Evolutionary conservation across 2,888 invertebrate species (phyloP), one percentile per base, ranked within the genome.

Genomic region (Neoscelio sp.): DNA sequence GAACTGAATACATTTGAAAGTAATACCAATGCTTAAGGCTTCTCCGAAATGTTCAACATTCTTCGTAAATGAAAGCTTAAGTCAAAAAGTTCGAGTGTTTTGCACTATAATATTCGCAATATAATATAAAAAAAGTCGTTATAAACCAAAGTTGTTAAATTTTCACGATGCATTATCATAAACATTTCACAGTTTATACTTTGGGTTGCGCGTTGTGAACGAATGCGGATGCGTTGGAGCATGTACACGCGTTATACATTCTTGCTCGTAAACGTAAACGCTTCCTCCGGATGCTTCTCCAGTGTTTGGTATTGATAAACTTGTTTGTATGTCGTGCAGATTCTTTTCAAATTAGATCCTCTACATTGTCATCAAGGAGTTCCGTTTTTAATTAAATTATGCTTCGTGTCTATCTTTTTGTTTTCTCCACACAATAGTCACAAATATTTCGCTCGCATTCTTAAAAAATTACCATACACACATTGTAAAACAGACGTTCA

Each of bases 341-440:
- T 77, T 77, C 76, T 77, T 70, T 20, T 26, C 64, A 70, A 77
- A 77, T 77, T 70, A 77, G 76, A 77, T n/a, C 70, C 58, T 40
- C 15, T 62, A 70, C 76, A 56, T 70, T 77, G 76, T 77, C 70
- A 77, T 77, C 64, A 48, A 8, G 3, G 12, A 77, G 76, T 77
- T 77, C 76, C 76, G 76, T 70, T 77, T 70, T 68, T 64, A 77
- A 77, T 70, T 70, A 44, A 77, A 65, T 70, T 44, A 77, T 33
- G 18, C 48, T 50, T 64, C 64, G 3, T 23, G 6, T 4, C 6
- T 23, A 23, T 23, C 23, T 4, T 23, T 23, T 23, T 23, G n/a
- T n/a, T n/a, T n/a, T n/a, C n/a, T n/a, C n/a, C n/a, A n/a, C n/a
- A n/a, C n/a, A n/a, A n/a, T n/a, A n/a, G n/a, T n/a, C n/a, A n/a